Evolutionary conservation across 2,797 vertebrate species (phyloP), one percentile per base, ranked within the genome.

Genomic region (Onychomys torridus): DNA sequence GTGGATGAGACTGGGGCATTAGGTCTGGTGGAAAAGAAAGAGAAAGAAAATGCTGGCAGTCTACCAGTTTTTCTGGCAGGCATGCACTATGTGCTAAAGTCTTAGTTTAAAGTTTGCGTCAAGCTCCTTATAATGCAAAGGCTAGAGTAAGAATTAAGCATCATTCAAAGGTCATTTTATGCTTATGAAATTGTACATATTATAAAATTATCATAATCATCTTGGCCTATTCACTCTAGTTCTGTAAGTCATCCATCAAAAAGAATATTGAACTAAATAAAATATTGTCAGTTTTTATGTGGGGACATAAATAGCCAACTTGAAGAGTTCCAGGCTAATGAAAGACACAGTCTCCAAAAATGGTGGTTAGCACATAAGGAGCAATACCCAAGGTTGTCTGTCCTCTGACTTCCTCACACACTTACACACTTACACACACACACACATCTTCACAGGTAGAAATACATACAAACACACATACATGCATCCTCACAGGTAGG

Each of bases 211-310:
- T 46, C 34, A 40, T 37, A 69, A 55, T 92, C 37, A 89, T 25
- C 52, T 95, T 97, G 93, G 84, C 61, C 61, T 91, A 17, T 55
- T 95, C 25, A 78, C 61, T 93, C 23, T 79, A n/a, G 81, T 93
- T 59, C 69, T 95, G 0, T 90, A 98, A 96, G 65, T 96, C 81
- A 96, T 7, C 76, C 59, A 19, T 97, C 61, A 91, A 92, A 97
- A 97, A 88, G 93, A 93, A 94, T 67, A 75, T 0, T 96, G 52
- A 49, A 21, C 27, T 85, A 81, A 37, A 97, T 85, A 81, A 37
- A 97, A 97, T 96, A 95, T 11, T 92, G 75, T 49, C 0, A 96
- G 71, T 97, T 75, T 95, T 67, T 91, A 65, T 46, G 9, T 78
- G 17, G 46, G 46, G 37, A 93, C 17, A 89, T 84, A 79, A 96